A percentile compares a stretch with the other conserved stretches of the same genome.
Evolutionary conservation across 2,113 vertebrate species (phyloP).

Genomic region (Nibea albiflora): DNA sequence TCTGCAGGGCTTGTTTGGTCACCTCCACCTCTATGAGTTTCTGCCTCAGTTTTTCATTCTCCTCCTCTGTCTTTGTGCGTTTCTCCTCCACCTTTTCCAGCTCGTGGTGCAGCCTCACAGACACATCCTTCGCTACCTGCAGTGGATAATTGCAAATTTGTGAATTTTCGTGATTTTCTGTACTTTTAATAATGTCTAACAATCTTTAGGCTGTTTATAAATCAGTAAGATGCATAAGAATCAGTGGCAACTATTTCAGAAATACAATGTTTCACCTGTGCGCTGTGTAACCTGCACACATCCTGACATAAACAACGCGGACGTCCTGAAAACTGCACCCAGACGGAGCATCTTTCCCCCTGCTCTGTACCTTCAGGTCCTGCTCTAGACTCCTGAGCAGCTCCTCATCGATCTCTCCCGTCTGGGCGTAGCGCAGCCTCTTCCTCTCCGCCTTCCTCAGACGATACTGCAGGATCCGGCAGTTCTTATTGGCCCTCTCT

Average conservation of each 20-base stretch:
- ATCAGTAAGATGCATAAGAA: background rate
- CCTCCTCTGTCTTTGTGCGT: slow-evolving; percentile 94
- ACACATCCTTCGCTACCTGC: slow-evolving; percentile 98
- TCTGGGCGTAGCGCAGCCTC: slow-evolving; percentile 91
- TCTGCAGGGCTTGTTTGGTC: slow-evolving; percentile 95
- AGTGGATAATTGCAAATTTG: slow-evolving; percentile 7
- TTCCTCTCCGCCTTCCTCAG: slow-evolving; percentile 98
- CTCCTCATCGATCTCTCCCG: slow-evolving; percentile 94
- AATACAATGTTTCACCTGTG: background rate
- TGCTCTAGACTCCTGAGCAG: slow-evolving; percentile 96
- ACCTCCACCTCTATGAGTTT: slow-evolving; percentile 96
- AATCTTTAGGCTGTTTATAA: background rate
- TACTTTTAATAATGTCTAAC: background rate
- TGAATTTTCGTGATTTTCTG: background rate
- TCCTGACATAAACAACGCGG: background rate
- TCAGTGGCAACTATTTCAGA: background rate
- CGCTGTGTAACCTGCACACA: background rate
- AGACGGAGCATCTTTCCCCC: slow-evolving; percentile 1
- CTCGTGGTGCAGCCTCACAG: slow-evolving; percentile 96
- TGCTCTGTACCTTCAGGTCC: slow-evolving; percentile 91
- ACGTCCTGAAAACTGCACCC: background rate
- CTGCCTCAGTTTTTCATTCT: slow-evolving; percentile 95
- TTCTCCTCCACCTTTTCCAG: slow-evolving; percentile 98
- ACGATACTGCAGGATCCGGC: slow-evolving; percentile 97
- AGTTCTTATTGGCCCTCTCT: slow-evolving; percentile 98